phyloP scores from a whole-genome alignment of 2,113 vertebrate species.

The Eublepharis macularius region DNA sequence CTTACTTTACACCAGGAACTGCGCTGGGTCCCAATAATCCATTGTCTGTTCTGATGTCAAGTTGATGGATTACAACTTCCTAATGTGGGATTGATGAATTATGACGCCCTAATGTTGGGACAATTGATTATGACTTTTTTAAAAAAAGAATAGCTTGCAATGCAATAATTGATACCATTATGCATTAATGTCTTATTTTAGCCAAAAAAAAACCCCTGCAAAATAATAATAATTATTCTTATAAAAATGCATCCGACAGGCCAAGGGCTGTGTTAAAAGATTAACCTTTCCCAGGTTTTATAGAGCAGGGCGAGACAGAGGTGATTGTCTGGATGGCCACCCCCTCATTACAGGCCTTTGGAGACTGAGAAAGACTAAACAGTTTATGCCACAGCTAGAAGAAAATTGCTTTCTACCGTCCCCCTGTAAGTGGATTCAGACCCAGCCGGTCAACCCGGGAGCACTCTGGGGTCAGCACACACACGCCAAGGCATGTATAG shows the following conservation, averaged over 20 bases:
- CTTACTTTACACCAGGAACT: constrained; percentile 20
- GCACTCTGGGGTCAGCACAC: constrained; percentile 67
- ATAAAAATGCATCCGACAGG: constrained; percentile 17
- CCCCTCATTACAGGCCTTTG: constrained; percentile 68
- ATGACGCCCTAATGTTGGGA: constrained; percentile 66
- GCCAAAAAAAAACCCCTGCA: constrained; percentile 27
- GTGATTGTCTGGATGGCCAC: constrained; percentile 47
- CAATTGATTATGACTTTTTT: constrained; percentile 67
- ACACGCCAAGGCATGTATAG: constrained; percentile 47
- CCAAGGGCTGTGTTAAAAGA: constrained; percentile 32
- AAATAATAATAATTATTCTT: background rate
- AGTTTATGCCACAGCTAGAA: constrained; percentile 70
- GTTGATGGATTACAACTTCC: constrained; percentile 62
- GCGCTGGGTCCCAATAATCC: constrained; percentile 41
- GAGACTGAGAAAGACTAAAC: constrained; percentile 72
- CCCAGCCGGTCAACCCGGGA: constrained; percentile 69
- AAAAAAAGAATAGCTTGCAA: constrained; percentile 66
- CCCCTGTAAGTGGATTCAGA: constrained; percentile 78
- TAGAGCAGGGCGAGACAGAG: constrained; percentile 47
- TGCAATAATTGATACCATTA: constrained; percentile 58
- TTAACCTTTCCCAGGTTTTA: constrained; percentile 62
- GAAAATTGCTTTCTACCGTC: constrained; percentile 77
- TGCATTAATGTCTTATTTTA: constrained; percentile 58
- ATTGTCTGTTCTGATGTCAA: constrained; percentile 51
- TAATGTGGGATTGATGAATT: constrained; percentile 62